These are phyloP conservation scores for Sebastes flavidus DNA, from an alignment of 2,797 vertebrate species.

Conservation along the genomic window DNA sequence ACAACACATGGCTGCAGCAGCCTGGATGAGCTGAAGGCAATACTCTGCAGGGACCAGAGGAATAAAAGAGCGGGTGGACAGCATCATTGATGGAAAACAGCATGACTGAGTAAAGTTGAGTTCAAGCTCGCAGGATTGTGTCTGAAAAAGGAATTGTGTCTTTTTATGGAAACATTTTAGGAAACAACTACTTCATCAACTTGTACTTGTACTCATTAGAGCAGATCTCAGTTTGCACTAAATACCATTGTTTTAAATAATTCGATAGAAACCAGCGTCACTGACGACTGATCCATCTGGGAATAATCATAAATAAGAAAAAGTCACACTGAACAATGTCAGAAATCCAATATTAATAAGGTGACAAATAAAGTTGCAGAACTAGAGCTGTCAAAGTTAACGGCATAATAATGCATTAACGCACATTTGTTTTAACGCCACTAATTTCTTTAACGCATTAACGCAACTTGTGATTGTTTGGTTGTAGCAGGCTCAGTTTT, in stretches of 20 bases:
- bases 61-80: conserved; percentile 15
- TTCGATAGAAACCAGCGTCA: neutral
- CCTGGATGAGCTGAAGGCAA: conserved; percentile 28
- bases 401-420: accelerated
- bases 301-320: neutral
- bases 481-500: too few species aligned
- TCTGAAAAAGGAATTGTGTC: neutral
- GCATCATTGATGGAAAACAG: conserved; percentile 14
- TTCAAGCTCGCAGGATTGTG: neutral
- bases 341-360: neutral
- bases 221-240: neutral
- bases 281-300: neutral
- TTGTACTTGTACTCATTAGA: neutral
- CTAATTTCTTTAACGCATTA: too few species aligned
- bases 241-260: neutral
- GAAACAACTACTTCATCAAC: neutral
- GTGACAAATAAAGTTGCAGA: neutral
- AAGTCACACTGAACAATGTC: neutral
- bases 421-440: too few species aligned
- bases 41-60: conserved; percentile 4
- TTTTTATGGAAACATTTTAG: neutral
- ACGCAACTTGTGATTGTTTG: too few species aligned
- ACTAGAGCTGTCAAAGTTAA: too few species aligned
- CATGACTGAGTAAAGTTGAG: neutral
- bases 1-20: conserved; percentile 23